These are phyloP conservation scores for Stomatorhinus ivindoensis DNA, from an alignment of 2,113 vertebrate genomes.

Conservation along the genomic window DNA sequence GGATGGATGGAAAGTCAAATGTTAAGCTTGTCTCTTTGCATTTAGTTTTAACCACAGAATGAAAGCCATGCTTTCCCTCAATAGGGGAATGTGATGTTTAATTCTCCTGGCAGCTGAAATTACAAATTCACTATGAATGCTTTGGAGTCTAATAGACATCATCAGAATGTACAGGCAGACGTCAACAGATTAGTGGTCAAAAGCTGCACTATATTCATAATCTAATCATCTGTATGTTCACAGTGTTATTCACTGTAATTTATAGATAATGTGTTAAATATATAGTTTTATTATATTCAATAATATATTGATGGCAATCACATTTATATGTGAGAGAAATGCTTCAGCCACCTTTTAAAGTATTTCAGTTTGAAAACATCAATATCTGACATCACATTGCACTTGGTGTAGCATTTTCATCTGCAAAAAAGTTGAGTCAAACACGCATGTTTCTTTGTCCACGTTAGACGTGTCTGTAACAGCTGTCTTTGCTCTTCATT, in stretches of 20 bases:
- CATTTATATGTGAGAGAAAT: background rate
- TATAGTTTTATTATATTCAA: background rate
- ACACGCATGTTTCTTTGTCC: background rate
- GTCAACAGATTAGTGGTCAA: background rate
- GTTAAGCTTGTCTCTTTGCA: background rate
- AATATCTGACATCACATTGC: background rate
- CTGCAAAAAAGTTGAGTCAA: background rate
- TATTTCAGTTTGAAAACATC: background rate
- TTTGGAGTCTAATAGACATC: background rate
- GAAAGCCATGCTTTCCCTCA: background rate
- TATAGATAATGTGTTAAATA: background rate
- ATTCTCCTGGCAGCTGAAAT: background rate
- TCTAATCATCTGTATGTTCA: conserved; percentile 41
- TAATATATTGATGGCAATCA: background rate
- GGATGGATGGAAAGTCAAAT: background rate
- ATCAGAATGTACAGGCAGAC: background rate
- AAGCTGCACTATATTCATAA: conserved; percentile 33
- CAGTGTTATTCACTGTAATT: background rate
- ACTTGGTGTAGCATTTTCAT: background rate
- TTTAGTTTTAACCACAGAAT: background rate
- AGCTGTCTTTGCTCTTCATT: background rate
- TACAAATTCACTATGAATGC: background rate
- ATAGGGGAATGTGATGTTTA: background rate
- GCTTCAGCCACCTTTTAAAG: background rate
- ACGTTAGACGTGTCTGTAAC: background rate